These are phyloP conservation scores for Cyprinella venusta DNA, from an alignment of 2,797 vertebrate genomes.

Conservation along the genomic window DNA sequence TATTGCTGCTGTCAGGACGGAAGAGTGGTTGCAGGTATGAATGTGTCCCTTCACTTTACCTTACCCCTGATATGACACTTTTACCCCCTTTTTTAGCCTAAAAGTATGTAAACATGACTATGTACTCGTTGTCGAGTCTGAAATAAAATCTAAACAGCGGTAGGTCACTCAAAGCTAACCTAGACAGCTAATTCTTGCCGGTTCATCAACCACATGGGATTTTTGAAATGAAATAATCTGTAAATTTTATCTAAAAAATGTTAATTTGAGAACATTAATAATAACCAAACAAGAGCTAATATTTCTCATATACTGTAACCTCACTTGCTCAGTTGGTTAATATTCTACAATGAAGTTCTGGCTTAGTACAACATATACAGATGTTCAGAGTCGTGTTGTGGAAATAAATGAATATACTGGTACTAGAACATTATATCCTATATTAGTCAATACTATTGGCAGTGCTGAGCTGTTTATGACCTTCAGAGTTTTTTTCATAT, in stretches of 20 bases:
- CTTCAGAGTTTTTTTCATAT: neutral
- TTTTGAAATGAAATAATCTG: neutral
- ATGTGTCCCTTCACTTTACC: neutral
- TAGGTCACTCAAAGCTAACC: neutral
- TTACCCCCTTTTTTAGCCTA: neutral
- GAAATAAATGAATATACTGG: neutral
- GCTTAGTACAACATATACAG: neutral
- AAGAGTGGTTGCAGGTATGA: conserved; percentile 40
- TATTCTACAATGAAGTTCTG: neutral
- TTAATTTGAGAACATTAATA: neutral
- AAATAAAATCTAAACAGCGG: neutral
- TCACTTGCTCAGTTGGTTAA: neutral
- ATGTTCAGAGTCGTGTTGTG: neutral
- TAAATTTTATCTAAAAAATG: neutral
- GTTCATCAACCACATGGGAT: conserved; percentile 37
- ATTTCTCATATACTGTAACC: neutral
- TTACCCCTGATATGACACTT: neutral
- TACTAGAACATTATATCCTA: neutral
- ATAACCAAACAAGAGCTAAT: neutral
- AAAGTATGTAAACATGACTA: neutral
- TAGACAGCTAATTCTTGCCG: conserved; percentile 37
- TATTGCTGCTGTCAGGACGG: conserved; percentile 42
- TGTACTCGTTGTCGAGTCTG: neutral
- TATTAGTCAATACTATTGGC: neutral
- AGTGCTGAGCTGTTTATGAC: neutral